Evolutionary conservation across 2,888 invertebrate species (phyloP).

Genomic region (Ametastegia equiseti): DNA sequence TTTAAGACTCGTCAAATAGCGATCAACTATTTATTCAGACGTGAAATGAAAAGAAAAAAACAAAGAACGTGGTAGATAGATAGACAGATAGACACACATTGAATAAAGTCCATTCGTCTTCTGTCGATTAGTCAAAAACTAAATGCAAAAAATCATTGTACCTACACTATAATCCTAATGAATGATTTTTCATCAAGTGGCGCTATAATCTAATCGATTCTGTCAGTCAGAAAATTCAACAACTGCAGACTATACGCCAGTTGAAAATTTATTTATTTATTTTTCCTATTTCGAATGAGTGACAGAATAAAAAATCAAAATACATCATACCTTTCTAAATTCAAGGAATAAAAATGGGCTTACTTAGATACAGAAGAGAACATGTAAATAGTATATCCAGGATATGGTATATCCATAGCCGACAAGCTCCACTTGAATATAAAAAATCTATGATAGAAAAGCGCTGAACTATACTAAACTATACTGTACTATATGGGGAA

Average conservation of each 20-base stretch:
- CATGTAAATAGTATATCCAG: too few species aligned
- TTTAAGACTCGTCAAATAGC: background rate
- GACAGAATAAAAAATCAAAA: background rate
- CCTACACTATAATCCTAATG: too few species aligned
- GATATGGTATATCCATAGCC: background rate
- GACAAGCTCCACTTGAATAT: background rate
- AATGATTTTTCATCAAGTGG: background rate
- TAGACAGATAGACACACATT: background rate
- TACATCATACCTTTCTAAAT: background rate
- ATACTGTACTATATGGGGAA: background rate
- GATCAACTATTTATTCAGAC: background rate
- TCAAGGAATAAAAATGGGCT: background rate
- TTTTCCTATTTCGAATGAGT: too few species aligned
- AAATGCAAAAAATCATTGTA: background rate
- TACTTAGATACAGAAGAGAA: background rate
- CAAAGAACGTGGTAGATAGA: background rate
- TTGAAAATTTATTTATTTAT: too few species aligned
- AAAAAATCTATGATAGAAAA: conserved; percentile 22
- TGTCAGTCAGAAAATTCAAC: background rate
- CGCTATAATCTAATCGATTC: background rate
- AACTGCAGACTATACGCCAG: too few species aligned
- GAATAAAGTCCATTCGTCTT: background rate
- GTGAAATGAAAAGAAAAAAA: background rate
- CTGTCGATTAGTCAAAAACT: background rate
- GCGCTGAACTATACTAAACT: too few species aligned